Percentiles rank a stretch among this genome's conserved stretches.
Conservation (phyloP, 2,888 invertebrate species). For the Chymomyza fuscimana region DNA sequence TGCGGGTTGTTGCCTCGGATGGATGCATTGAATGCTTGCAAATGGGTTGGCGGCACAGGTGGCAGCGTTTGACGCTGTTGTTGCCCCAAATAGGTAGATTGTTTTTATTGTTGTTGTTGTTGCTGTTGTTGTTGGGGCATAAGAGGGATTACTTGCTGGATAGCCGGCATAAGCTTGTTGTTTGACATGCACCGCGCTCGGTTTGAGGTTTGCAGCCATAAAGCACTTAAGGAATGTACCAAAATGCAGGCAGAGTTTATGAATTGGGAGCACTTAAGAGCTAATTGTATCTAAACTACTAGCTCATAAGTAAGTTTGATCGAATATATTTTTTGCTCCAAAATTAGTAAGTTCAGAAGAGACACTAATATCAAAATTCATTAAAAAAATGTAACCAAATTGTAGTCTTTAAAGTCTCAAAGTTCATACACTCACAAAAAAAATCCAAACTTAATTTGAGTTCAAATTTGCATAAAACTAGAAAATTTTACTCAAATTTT, state of each 20-base stretch:
- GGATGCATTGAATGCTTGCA: neutral
- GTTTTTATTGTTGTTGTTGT: neutral
- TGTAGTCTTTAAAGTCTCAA: no score
- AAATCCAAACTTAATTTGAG: no score
- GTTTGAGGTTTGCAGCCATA: neutral
- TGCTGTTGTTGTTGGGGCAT: neutral
- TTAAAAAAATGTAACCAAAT: no score
- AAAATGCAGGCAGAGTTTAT: neutral
- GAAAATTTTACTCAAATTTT: no score
- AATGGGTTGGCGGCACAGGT: slow-evolving; percentile 4
- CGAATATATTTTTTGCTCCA: no score
- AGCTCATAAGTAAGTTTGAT: no score
- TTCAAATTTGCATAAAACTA: no score
- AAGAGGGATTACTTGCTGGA: neutral
- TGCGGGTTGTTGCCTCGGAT: slow-evolving; percentile 3
- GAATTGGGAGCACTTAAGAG: no score
- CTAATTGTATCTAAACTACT: no score
- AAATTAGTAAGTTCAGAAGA: no score
- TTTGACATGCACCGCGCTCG: neutral
- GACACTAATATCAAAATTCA: no score
- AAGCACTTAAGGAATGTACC: neutral
- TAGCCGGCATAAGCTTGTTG: neutral
- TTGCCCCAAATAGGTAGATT: neutral
- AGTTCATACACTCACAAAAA: no score
- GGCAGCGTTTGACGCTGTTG: neutral